These are phyloP conservation scores for Bombus terrestris DNA, from an alignment of 1,140 invertebrate species.

Conservation along the genomic window DNA sequence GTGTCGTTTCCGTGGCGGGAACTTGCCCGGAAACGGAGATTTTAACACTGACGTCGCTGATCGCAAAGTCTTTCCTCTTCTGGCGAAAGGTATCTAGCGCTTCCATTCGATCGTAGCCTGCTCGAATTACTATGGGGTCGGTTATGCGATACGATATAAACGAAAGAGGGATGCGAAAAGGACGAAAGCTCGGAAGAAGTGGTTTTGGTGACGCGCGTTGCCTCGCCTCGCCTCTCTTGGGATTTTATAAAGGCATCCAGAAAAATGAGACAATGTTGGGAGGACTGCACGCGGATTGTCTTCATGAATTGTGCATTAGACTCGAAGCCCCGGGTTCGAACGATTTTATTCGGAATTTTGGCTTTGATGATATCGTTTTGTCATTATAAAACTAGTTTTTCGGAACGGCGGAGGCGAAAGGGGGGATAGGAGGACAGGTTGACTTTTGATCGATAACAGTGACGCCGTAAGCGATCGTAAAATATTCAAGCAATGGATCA, in stretches of 20 bases:
- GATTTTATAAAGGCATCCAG: conserved; percentile 59
- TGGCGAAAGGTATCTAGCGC: conserved; percentile 48
- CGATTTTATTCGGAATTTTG: conserved; percentile 57
- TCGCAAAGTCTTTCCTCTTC: conserved; percentile 36
- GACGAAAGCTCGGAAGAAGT: conserved; percentile 33
- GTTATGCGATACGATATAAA: conserved; percentile 57
- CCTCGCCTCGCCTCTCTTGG: conserved; percentile 15
- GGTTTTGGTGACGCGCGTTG: conserved; percentile 22
- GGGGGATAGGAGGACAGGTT: no score
- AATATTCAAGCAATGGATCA: not conserved
- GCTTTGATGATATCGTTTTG: conserved; percentile 36
- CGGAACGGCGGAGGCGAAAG: rapidly evolving
- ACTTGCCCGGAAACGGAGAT: conserved; percentile 77
- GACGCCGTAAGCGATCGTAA: not conserved
- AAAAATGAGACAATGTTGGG: conserved; percentile 64
- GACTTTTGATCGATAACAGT: conserved; percentile 47
- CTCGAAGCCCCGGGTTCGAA: conserved; percentile 30
- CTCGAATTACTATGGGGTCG: conserved; percentile 64
- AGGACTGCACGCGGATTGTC: conserved; percentile 50
- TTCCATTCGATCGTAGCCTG: conserved; percentile 51
- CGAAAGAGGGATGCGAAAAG: not conserved
- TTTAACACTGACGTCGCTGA: conserved; percentile 75
- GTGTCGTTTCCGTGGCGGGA: conserved; percentile 77
- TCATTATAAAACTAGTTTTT: conserved; percentile 54
- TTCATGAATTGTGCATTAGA: conserved; percentile 68